Conservation (phyloP, 2,888 invertebrate species). For the Dusona sp. region DNA sequence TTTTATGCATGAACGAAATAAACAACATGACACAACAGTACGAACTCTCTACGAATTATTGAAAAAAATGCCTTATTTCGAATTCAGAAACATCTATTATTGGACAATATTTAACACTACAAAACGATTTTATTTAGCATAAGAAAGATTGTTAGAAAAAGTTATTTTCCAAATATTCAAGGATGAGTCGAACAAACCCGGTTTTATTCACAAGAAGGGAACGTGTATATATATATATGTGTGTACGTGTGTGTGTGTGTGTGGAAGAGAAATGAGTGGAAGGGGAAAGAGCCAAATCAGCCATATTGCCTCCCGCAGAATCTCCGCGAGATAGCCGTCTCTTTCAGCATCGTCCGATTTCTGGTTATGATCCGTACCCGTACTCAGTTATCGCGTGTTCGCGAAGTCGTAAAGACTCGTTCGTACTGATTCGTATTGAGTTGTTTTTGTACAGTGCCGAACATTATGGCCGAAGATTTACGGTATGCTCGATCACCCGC, state of each 20-base stretch:
- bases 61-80: neutral
- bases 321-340: neutral
- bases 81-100: neutral
- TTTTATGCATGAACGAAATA: neutral
- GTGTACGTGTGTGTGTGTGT: too few relatives aligned
- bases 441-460: neutral
- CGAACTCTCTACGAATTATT: neutral
- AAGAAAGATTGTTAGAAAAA: neutral
- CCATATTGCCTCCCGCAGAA: constrained; percentile 5
- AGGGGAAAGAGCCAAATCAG: constrained; percentile 19
- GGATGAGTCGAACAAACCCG: neutral
- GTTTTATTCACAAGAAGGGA: neutral
- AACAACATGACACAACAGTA: neutral
- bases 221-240: neutral
- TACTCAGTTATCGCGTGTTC: constrained; percentile 63
- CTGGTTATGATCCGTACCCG: neutral
- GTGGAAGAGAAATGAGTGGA: neutral
- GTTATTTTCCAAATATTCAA: neutral
- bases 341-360: constrained; percentile 14
- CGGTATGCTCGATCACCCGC: constrained; percentile 71
- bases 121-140: neutral
- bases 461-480: constrained; percentile 76
- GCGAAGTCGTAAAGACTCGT: constrained; percentile 46
- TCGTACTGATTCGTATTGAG: neutral
- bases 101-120: neutral